phyloP scores from a whole-genome alignment of 2,797 vertebrate genomes.

The Sciurus carolinensis region DNA sequence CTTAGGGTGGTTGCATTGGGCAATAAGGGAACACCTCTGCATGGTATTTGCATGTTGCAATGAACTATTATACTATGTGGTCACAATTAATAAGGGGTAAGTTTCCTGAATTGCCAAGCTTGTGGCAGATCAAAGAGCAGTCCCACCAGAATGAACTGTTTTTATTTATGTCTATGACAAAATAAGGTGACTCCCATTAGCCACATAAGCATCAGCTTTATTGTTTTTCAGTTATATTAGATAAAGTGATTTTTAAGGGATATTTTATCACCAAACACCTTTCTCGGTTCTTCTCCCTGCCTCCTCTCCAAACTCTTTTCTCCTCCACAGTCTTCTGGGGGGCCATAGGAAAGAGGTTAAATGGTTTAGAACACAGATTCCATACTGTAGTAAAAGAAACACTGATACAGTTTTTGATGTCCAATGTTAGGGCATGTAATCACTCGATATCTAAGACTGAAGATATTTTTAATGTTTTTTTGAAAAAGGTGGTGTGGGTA shows the following conservation, averaged over 20 bases:
- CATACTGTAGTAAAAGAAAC: not conserved
- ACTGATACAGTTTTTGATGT: not conserved
- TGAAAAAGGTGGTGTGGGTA: not conserved
- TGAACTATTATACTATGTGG: conserved; percentile 9
- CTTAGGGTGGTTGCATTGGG: not conserved
- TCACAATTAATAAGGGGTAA: not conserved
- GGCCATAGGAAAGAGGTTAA: not conserved
- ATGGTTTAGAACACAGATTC: not conserved
- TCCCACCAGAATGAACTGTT: not conserved
- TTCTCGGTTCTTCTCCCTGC: not conserved
- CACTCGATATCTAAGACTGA: not conserved
- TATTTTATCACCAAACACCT: not conserved
- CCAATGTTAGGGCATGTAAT: not conserved
- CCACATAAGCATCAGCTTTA: not conserved
- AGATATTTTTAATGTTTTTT: not conserved
- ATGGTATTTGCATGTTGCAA: not conserved
- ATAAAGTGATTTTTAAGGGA: not conserved
- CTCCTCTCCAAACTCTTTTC: not conserved
- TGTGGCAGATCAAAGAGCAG: conserved; percentile 23
- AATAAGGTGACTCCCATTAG: not conserved
- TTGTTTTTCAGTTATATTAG: not conserved
- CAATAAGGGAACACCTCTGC: not conserved
- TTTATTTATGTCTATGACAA: not conserved
- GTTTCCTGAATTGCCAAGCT: not conserved
- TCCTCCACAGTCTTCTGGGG: not conserved